Conservation (phyloP, 2,797 vertebrate species). For the Sebastes itinus region DNA sequence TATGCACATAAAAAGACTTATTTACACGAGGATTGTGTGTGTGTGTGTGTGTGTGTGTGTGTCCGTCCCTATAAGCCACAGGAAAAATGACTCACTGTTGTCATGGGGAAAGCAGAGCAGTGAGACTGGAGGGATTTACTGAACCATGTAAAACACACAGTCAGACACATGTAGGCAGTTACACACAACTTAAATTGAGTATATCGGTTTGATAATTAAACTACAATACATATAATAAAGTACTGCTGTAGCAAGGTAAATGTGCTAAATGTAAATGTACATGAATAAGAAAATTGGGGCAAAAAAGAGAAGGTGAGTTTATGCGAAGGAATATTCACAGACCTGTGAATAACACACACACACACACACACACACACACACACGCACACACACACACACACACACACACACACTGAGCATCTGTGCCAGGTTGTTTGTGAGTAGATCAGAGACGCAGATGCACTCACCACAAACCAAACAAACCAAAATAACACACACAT, state of each 20-base stretch:
- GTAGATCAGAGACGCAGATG: slow-evolving; percentile 34
- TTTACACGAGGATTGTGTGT: slow-evolving; percentile 30
- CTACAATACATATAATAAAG: neutral
- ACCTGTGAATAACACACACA: slow-evolving; percentile 2
- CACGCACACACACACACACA: neutral
- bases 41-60: neutral
- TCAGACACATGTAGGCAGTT: slow-evolving; percentile 13
- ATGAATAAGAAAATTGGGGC: neutral
- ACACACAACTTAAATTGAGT: slow-evolving; percentile 5
- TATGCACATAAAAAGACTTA: slow-evolving; percentile 28
- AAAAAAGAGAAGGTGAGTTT: neutral
- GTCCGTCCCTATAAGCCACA: slow-evolving; percentile 14
- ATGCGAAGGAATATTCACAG: neutral
- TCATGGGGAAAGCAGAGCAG: slow-evolving; percentile 55
- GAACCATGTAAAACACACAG: slow-evolving; percentile 53
- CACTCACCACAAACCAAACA: slow-evolving; percentile 28
- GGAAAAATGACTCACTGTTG: slow-evolving; percentile 66
- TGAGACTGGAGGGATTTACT: slow-evolving; percentile 52
- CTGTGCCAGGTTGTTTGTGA: slow-evolving; percentile 31
- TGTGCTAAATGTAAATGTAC: neutral
- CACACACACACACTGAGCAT: slow-evolving; percentile 9
- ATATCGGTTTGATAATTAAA: neutral
- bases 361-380: neutral
- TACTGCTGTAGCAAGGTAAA: neutral
- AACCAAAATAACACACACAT: slow-evolving; percentile 9